phyloP scores from a whole-genome alignment of 2,113 vertebrate species.

The Tetraodon nigroviridis region DNA sequence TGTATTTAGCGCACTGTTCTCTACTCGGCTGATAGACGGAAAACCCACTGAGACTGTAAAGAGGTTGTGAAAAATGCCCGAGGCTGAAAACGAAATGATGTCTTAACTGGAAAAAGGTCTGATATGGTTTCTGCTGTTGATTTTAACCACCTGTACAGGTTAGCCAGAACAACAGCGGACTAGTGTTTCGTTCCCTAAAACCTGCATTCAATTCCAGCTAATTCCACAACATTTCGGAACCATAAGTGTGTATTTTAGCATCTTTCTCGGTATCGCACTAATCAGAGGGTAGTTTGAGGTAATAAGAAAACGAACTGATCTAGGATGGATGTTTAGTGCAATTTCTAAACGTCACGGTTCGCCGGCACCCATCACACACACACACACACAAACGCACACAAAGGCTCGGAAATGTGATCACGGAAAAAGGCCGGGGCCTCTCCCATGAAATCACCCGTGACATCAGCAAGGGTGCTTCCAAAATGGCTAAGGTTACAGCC shows the following conservation, averaged over 20 bases:
- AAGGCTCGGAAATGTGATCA: constrained; percentile 67
- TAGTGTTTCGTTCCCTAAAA: too few species aligned
- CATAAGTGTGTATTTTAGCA: background rate
- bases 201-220: too few species aligned
- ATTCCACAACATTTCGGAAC: background rate
- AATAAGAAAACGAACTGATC: constrained; percentile 17
- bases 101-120: too few species aligned
- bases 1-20: too few species aligned
- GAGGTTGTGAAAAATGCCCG: too few species aligned
- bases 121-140: too few species aligned
- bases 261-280: constrained; percentile 14
- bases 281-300: constrained; percentile 15
- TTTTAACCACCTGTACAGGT: too few species aligned
- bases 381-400: constrained; percentile 51
- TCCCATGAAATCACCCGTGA: constrained; percentile 33
- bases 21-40: too few species aligned
- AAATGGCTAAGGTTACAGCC: constrained; percentile 58
- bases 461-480: constrained; percentile 25
- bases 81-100: too few species aligned
- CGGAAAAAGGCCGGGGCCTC: constrained; percentile 60
- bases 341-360: too few species aligned
- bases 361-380: constrained; percentile 4
- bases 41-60: too few species aligned
- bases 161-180: too few species aligned
- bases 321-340: constrained; percentile 20